These are phyloP conservation scores for Hapalemur alaotrensis DNA, from an alignment of 2,797 vertebrate genomes.

Conservation along the genomic window DNA sequence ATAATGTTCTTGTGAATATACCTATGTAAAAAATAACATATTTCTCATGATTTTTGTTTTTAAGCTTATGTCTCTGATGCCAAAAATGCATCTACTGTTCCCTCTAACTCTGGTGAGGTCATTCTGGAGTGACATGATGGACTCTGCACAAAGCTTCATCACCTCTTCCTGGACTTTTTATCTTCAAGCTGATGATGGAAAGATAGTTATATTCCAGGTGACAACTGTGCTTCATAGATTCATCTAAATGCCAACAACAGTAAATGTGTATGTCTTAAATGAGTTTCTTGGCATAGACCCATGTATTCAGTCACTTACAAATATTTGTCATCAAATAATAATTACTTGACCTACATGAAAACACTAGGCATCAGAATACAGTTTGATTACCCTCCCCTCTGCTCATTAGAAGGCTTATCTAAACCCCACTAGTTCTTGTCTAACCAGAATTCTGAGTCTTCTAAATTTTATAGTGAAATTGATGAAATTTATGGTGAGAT, in stretches of 20 bases:
- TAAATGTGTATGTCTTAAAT: neutral
- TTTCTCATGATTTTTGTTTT: conserved; percentile 57
- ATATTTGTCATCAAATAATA: conserved; percentile 12
- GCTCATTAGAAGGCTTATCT: neutral
- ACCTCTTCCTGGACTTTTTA: conserved; percentile 98
- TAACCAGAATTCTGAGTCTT: conserved; percentile 21
- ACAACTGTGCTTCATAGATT: conserved; percentile 13
- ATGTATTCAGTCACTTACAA: neutral
- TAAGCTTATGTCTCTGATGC: conserved; percentile 94
- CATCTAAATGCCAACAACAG: neutral
- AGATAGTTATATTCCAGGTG: conserved; percentile 98
- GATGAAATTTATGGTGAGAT: conserved; percentile 13
- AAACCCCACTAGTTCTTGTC: neutral
- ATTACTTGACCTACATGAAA: conserved; percentile 16
- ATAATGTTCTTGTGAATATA: conserved; percentile 28
- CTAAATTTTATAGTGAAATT: conserved; percentile 40
- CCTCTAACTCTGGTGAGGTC: conserved; percentile 94
- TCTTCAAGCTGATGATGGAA: conserved; percentile 97
- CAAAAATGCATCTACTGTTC: conserved; percentile 95
- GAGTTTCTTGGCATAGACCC: neutral
- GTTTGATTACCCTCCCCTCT: neutral
- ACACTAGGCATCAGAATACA: neutral
- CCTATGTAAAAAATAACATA: conserved; percentile 3
- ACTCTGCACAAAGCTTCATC: conserved; percentile 96
- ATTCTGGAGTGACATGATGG: conserved; percentile 97